phyloP scores from a whole-genome alignment of 2,113 vertebrate species.

The Pipra filicauda region DNA sequence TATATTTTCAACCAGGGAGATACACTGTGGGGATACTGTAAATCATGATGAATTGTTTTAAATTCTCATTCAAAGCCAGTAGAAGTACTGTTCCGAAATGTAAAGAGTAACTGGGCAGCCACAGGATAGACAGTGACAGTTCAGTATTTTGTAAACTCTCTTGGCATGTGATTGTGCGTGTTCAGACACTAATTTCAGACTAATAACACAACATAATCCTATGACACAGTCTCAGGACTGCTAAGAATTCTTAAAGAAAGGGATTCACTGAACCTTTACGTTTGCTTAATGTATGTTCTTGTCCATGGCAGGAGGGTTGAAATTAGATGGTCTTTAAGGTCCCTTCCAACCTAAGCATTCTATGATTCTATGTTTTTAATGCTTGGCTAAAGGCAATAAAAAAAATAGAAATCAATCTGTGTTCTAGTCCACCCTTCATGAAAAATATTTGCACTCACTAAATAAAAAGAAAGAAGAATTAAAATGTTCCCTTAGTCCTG shows the following conservation, averaged over 20 bases:
- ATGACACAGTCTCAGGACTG: neutral
- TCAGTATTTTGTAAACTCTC: neutral
- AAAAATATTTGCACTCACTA: neutral
- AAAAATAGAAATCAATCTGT: neutral
- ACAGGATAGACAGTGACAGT: neutral
- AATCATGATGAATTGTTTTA: neutral
- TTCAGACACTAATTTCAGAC: neutral
- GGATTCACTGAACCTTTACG: neutral
- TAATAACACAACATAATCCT: neutral
- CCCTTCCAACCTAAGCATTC: neutral
- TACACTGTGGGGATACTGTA: neutral
- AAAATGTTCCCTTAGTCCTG: neutral
- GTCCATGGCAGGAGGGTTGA: fast-evolving
- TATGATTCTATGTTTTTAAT: neutral
- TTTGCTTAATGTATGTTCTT: neutral
- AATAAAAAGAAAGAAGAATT: neutral
- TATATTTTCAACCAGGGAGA: neutral
- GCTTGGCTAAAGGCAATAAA: neutral
- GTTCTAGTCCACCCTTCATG: neutral
- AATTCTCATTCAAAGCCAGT: neutral
- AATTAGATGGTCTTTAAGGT: neutral
- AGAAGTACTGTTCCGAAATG: neutral
- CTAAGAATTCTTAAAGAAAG: neutral
- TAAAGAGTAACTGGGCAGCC: neutral
- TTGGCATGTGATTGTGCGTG: neutral